Evolutionary conservation across 1,140 invertebrate genomes (phyloP).

Genomic region (Drosophila lacteicornis): DNA sequence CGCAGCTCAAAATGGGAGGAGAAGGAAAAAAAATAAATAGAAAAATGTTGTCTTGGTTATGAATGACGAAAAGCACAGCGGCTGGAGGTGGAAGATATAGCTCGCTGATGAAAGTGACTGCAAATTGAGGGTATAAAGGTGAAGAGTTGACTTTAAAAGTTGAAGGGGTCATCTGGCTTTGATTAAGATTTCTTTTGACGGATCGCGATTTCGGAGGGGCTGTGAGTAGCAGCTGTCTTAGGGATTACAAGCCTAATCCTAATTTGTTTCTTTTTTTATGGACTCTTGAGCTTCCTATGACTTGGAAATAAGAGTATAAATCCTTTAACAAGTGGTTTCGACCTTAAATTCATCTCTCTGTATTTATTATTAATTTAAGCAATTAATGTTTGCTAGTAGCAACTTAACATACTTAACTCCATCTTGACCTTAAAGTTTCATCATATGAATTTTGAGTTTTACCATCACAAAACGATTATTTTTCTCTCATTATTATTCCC

Average conservation of each 20-base stretch:
- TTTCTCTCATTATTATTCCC: neutral
- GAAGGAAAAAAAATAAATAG: conserved; percentile 13
- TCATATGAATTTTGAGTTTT: neutral
- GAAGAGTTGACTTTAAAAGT: conserved; percentile 65
- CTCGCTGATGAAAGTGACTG: conserved; percentile 45
- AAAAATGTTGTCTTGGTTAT: conserved; percentile 50
- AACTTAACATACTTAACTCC: neutral
- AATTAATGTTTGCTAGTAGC: neutral
- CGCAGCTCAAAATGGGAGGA: conserved; percentile 14
- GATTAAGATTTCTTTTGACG: conserved; percentile 58
- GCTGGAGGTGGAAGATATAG: conserved; percentile 28
- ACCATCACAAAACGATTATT: neutral
- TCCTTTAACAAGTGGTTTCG: no score
- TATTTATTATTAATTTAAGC: neutral
- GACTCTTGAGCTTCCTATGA: neutral
- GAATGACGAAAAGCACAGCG: conserved; percentile 46
- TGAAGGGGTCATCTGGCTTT: conserved; percentile 32
- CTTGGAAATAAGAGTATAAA: neutral
- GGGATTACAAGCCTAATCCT: neutral
- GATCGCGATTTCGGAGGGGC: conserved; percentile 23
- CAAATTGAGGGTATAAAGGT: conserved; percentile 58
- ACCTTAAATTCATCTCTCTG: neutral
- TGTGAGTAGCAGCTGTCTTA: neutral
- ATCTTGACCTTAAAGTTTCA: neutral
- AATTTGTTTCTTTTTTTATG: neutral